Percentiles rank a stretch among this genome's conserved stretches.
Conservation (phyloP, 2,797 vertebrate genomes). For the Pseudotriccus pelzelni region DNA sequence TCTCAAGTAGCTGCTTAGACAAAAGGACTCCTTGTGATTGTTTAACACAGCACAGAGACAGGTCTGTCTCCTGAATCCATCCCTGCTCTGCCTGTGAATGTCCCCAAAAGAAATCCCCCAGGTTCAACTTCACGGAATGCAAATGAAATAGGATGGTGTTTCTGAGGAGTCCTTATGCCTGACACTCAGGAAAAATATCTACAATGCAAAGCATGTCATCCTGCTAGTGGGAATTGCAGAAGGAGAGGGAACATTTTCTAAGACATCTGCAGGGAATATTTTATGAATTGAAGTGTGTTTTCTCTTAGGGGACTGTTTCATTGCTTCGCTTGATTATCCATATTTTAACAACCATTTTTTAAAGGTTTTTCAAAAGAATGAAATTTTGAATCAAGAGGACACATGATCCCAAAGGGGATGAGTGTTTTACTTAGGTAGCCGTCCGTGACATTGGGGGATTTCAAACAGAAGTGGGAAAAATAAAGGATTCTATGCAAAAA, state of each 20-base stretch:
- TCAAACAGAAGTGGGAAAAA: slow-evolving; percentile 32
- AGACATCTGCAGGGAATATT: slow-evolving; percentile 62
- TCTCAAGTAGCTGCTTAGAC: neutral
- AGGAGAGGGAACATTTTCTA: slow-evolving; percentile 21
- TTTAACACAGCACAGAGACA: neutral
- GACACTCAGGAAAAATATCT: neutral
- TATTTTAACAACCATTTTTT: slow-evolving; percentile 54
- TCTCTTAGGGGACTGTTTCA: slow-evolving; percentile 57
- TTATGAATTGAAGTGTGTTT: slow-evolving; percentile 62
- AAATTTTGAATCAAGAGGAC: slow-evolving; percentile 53
- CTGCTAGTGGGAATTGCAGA: neutral
- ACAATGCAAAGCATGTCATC: slow-evolving; percentile 21
- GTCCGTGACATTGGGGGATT: neutral
- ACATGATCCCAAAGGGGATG: slow-evolving; percentile 15
- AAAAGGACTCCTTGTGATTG: neutral
- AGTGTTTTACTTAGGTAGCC: slow-evolving; percentile 48
- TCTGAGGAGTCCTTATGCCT: neutral
- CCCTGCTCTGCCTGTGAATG: neutral
- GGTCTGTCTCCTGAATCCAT: neutral
- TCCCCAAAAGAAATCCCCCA: neutral
- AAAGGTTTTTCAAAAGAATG: slow-evolving; percentile 58
- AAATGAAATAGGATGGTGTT: neutral
- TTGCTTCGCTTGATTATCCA: slow-evolving; percentile 70
- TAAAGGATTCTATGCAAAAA: slow-evolving; percentile 37
- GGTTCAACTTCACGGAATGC: neutral